Percentiles rank a stretch among this genome's conserved stretches.
Conservation (phyloP, 2,888 invertebrate genomes). For the Mythimna impura region DNA sequence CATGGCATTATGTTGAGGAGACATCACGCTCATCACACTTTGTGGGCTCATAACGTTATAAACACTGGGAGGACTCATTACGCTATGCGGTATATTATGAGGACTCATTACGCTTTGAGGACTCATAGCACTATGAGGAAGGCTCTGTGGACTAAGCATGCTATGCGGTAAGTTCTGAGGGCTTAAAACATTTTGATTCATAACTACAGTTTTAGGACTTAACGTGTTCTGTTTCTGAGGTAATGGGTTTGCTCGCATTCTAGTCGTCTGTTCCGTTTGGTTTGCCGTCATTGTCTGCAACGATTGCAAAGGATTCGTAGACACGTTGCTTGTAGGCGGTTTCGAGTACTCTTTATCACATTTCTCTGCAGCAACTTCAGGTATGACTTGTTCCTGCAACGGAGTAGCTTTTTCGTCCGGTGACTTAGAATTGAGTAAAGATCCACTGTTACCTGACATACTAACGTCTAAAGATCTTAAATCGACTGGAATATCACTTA, state of each 20-base stretch:
- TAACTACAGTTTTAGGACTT: conserved; percentile 83
- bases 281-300: conserved; percentile 85
- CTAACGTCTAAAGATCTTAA: conserved; percentile 90
- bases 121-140: conserved; percentile 87
- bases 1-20: conserved; percentile 87
- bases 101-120: conserved; percentile 87
- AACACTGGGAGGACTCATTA: conserved; percentile 86
- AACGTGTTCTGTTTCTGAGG: conserved; percentile 82
- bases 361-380: conserved; percentile 80
- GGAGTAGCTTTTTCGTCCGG: conserved; percentile 84
- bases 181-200: conserved; percentile 85
- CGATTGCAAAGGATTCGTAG: conserved; percentile 83
- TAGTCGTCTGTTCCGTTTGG: conserved; percentile 83
- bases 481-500: conserved; percentile 90
- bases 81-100: conserved; percentile 79
- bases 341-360: conserved; percentile 79
- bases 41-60: conserved; percentile 88
- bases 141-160: conserved; percentile 86
- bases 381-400: conserved; percentile 85
- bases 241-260: conserved; percentile 80
- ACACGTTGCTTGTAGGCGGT: conserved; percentile 72
- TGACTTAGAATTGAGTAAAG: conserved; percentile 83
- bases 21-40: conserved; percentile 88
- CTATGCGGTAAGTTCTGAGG: conserved; percentile 84
- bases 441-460: conserved; percentile 88